Percentiles rank a stretch among this genome's conserved stretches.
Conservation (phyloP, 1,140 invertebrate genomes). For the Cydia amplana region DNA sequence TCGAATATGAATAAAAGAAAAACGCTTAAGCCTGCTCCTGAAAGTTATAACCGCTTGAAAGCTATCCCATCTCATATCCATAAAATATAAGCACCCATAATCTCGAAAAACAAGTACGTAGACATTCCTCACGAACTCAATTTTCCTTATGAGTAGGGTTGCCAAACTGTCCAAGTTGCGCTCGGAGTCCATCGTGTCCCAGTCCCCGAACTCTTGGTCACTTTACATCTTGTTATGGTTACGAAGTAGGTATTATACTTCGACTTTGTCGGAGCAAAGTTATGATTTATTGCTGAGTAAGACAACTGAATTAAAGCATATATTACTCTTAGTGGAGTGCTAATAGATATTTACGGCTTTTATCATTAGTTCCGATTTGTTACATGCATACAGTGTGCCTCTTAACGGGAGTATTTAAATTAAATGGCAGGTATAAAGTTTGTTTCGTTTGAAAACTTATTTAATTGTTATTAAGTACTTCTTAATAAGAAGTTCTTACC, state of each 20-base stretch:
- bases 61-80: conserved; percentile 5
- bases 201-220: conserved; percentile 11
- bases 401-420: background rate
- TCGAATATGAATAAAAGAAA: background rate
- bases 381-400: background rate
- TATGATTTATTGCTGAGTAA: conserved; percentile 9
- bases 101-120: background rate
- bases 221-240: conserved; percentile 24
- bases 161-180: conserved; percentile 14
- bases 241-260: background rate
- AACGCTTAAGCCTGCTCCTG: background rate
- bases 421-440: no score
- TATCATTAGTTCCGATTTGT: conserved; percentile 4
- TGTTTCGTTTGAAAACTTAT: no score
- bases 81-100: background rate
- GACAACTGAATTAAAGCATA: background rate
- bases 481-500: no score
- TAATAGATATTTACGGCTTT: conserved; percentile 34
- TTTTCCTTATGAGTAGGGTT: conserved; percentile 15
- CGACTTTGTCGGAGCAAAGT: background rate
- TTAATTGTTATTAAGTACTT: no score
- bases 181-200: background rate
- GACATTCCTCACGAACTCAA: conserved; percentile 22
- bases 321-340: conserved; percentile 28
- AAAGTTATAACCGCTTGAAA: background rate